Evolutionary conservation across 2,797 vertebrate genomes (phyloP).

Genomic region (Percopsis omiscomaycus): DNA sequence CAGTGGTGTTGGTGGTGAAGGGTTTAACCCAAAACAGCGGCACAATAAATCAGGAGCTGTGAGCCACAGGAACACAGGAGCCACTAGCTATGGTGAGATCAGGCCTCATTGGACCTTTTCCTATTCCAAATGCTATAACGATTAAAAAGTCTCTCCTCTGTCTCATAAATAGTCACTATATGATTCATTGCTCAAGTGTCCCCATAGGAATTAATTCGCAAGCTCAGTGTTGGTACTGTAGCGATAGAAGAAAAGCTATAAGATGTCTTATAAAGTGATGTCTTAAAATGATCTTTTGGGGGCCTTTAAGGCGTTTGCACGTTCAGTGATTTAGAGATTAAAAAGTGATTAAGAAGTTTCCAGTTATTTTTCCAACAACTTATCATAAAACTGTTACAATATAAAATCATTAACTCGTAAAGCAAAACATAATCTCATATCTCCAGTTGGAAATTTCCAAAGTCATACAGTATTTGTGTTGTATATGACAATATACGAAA

Average conservation of each 20-base stretch:
- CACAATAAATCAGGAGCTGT: constrained; percentile 53
- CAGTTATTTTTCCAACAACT: neutral
- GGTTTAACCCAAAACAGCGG: constrained; percentile 39
- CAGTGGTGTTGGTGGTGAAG: constrained; percentile 15
- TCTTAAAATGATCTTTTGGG: constrained; percentile 1
- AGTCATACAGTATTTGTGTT: no score
- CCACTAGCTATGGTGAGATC: constrained; percentile 46
- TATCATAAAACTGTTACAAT: neutral
- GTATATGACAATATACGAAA: no score
- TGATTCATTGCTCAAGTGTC: constrained; percentile 49
- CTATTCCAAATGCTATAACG: constrained; percentile 52
- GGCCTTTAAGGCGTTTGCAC: neutral
- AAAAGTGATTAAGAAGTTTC: no score
- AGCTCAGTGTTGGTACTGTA: constrained; percentile 14
- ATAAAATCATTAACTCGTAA: neutral
- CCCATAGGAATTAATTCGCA: constrained; percentile 1
- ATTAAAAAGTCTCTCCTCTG: constrained; percentile 28
- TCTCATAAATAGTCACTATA: constrained; percentile 46
- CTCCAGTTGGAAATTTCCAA: no score
- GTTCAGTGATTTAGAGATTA: neutral
- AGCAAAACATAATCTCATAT: no score
- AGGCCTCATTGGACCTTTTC: constrained; percentile 35
- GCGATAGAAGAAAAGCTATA: constrained; percentile 2
- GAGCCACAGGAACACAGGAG: constrained; percentile 52
- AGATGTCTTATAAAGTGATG: neutral